Percentiles rank a stretch among this genome's conserved stretches.
These are phyloP conservation scores for Stichodactyla mertensii DNA, from an alignment of 64 coral and sea anemone species.

Conservation along the genomic window DNA sequence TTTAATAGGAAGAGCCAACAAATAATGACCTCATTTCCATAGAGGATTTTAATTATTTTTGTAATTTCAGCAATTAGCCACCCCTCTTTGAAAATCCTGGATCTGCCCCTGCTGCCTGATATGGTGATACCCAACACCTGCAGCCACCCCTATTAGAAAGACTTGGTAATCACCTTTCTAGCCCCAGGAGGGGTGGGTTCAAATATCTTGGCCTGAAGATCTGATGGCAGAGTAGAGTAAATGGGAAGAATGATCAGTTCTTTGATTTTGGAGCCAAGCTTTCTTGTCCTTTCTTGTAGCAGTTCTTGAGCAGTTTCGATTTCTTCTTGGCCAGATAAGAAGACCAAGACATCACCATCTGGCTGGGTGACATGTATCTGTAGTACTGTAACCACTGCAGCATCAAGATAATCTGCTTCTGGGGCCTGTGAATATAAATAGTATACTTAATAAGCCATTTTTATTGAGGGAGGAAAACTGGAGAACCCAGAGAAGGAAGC, in stretches of 20 bases:
- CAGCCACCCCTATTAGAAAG: not conserved
- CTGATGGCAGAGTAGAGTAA: slow-evolving; percentile 92
- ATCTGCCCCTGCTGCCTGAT: no score
- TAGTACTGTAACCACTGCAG: slow-evolving; percentile 82
- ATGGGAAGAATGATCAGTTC: slow-evolving; percentile 95
- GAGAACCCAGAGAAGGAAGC: no score
- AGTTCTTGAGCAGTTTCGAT: slow-evolving; percentile 91
- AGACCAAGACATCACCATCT: slow-evolving; percentile 83
- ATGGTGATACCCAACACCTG: not conserved
- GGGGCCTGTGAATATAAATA: slow-evolving; percentile 49
- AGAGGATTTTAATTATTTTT: no score
- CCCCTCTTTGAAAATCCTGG: no score
- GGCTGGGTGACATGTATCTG: slow-evolving; percentile 98
- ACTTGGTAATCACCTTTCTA: slow-evolving; percentile 68
- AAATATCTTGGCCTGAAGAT: slow-evolving; percentile 98
- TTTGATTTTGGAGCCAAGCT: slow-evolving; percentile 96
- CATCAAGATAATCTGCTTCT: slow-evolving; percentile 97
- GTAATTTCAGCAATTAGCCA: no score
- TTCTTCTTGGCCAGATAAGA: slow-evolving; percentile 95
- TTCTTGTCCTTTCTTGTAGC: slow-evolving; percentile 81
- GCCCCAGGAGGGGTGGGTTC: slow-evolving; percentile 97
- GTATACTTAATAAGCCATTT: no score
- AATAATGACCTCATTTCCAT: no score
- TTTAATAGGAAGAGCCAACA: no score
- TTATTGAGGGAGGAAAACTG: no score